Percentiles rank a stretch among this genome's conserved stretches.
Evolutionary conservation across 1,140 invertebrate genomes (phyloP).

Genomic region (Leptinotarsa texana): DNA sequence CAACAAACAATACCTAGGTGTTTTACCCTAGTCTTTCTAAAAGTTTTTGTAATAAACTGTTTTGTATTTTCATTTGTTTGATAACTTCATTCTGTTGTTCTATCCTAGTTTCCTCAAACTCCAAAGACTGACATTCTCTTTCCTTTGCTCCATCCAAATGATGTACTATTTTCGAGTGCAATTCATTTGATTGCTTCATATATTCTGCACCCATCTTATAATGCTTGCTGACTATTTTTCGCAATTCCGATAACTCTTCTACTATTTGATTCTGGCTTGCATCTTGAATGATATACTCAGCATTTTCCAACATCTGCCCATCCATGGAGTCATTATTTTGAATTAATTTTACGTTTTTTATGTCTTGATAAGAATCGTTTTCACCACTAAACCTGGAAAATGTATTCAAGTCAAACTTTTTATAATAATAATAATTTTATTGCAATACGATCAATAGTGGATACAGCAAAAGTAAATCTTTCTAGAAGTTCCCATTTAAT

Average conservation of each 20-base stretch:
- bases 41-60: conserved; percentile 23
- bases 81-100: conserved; percentile 25
- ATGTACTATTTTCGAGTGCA: conserved; percentile 16
- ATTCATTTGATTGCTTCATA: conserved; percentile 15
- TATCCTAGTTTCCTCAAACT: conserved; percentile 19
- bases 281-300: conserved; percentile 10
- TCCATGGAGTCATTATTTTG: not conserved
- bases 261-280: not conserved
- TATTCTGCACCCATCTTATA: conserved; percentile 11
- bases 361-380: not conserved
- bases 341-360: conserved; percentile 8
- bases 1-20: too few species aligned
- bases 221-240: conserved; percentile 1
- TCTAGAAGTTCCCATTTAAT: too few species aligned
- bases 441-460: too few species aligned
- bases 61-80: conserved; percentile 28
- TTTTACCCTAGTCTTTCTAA: conserved; percentile 18
- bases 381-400: not conserved
- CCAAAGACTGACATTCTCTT: conserved; percentile 7
- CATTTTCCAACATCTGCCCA: not conserved
- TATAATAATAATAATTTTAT: too few species aligned
- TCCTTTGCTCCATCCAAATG: conserved; percentile 1
- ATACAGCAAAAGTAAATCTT: too few species aligned
- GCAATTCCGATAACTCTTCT: conserved; percentile 16
- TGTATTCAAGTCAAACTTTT: too few species aligned